phyloP scores from a whole-genome alignment of 2,888 invertebrate species.

The Drosophila kanekoi region DNA sequence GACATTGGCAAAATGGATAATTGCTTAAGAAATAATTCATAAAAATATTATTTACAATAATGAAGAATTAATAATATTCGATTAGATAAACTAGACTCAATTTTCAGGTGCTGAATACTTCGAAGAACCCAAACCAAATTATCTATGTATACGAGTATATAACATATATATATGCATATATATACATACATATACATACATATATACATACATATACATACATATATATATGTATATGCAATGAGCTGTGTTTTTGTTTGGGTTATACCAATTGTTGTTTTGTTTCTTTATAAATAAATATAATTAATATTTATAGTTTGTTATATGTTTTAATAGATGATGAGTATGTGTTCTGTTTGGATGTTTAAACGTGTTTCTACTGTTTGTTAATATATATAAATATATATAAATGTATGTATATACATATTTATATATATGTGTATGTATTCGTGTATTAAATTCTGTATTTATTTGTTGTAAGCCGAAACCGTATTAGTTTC shows the following conservation, averaged over 20 bases:
- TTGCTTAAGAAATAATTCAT: constrained; percentile 38
- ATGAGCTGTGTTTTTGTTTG: constrained; percentile 38
- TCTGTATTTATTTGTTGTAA: constrained; percentile 13
- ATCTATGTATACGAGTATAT: constrained; percentile 50
- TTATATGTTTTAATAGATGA: constrained; percentile 47
- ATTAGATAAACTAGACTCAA: constrained; percentile 31
- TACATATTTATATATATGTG: too few relatives aligned
- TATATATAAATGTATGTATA: too few relatives aligned
- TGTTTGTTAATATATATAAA: constrained; percentile 33
- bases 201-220: neutral
- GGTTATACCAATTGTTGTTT: constrained; percentile 29
- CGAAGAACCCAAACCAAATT: constrained; percentile 76
- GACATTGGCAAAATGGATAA: constrained; percentile 25
- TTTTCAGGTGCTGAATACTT: constrained; percentile 46
- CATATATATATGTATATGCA: constrained; percentile 29
- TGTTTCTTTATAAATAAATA: constrained; percentile 11
- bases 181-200: neutral
- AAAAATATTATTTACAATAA: constrained; percentile 53
- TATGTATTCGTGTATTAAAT: too few relatives aligned
- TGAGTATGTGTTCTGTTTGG: constrained; percentile 43
- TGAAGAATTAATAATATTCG: constrained; percentile 20
- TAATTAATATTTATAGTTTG: constrained; percentile 29
- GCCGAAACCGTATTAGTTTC: constrained; percentile 72
- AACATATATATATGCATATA: neutral
- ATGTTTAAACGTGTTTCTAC: constrained; percentile 32